Percentiles rank a stretch among this genome's conserved stretches.
These are phyloP conservation scores for Esox niger DNA, from an alignment of 2,113 vertebrate genomes.

Conservation along the genomic window DNA sequence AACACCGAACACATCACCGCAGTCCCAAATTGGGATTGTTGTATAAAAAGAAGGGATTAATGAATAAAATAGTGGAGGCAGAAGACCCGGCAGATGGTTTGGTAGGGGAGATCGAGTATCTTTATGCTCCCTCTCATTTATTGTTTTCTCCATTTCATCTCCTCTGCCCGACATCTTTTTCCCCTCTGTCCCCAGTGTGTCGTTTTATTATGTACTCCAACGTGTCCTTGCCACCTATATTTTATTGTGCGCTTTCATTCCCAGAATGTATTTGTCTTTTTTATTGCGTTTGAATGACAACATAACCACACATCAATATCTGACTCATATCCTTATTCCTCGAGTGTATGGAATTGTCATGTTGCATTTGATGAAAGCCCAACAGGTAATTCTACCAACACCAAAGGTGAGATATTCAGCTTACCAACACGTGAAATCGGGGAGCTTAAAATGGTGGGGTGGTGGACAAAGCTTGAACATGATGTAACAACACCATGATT, in stretches of 20 bases:
- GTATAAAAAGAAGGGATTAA: background rate
- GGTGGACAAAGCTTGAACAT: too few species aligned
- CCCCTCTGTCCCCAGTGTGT: background rate
- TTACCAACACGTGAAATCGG: too few species aligned
- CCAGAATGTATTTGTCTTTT: background rate
- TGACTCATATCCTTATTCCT: too few species aligned
- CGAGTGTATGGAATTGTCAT: too few species aligned
- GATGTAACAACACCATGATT: too few species aligned
- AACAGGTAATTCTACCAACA: too few species aligned
- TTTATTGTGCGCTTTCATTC: background rate
- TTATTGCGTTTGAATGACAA: background rate
- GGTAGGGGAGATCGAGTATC: background rate
- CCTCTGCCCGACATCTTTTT: background rate
- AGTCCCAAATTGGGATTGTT: background rate
- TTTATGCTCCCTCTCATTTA: background rate
- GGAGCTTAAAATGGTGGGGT: too few species aligned
- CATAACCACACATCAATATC: too few species aligned
- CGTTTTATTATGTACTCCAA: background rate
- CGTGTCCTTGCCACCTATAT: background rate
- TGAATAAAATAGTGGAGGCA: too few species aligned
- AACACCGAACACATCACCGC: background rate
- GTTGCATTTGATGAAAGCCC: too few species aligned
- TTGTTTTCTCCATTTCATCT: background rate
- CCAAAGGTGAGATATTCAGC: too few species aligned
- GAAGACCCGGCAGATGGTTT: conserved; percentile 3